Percentiles rank a stretch among this genome's conserved stretches.
These are phyloP conservation scores for Pachypanchax playfairii DNA, from an alignment of 2,113 vertebrate genomes.

Conservation along the genomic window DNA sequence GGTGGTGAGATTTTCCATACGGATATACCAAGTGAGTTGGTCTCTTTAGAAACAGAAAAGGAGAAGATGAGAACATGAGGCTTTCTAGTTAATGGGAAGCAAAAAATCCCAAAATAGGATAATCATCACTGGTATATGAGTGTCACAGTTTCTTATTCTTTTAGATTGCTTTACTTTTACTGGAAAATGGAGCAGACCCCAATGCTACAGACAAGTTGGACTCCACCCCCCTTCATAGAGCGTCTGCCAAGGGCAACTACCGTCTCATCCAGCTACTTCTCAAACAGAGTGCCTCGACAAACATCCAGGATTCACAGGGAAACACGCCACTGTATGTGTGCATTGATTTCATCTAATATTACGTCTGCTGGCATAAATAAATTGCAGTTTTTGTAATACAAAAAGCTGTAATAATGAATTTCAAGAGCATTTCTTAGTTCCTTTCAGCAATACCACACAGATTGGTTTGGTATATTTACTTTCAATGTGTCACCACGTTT, in stretches of 20 bases:
- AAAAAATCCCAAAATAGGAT: background rate
- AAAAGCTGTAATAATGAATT: no score
- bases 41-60: background rate
- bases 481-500: no score
- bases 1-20: background rate
- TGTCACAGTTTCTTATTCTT: background rate
- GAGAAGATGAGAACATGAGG: background rate
- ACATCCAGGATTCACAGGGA: conserved; percentile 94
- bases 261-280: conserved; percentile 93
- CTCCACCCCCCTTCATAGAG: conserved; percentile 92
- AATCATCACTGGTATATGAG: background rate
- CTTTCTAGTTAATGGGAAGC: background rate
- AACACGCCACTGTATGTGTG: conserved; percentile 94
- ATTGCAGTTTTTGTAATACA: no score
- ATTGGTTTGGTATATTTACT: background rate
- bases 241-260: conserved; percentile 92
- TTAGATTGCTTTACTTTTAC: conserved; percentile 90
- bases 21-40: no score
- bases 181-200: conserved; percentile 91
- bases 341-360: background rate
- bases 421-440: no score
- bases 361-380: background rate
- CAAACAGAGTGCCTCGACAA: conserved; percentile 89
- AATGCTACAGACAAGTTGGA: conserved; percentile 89
- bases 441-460: background rate